Evolutionary conservation across 1,140 invertebrate species (phyloP).

Genomic region (Ridgeia piscesae): DNA sequence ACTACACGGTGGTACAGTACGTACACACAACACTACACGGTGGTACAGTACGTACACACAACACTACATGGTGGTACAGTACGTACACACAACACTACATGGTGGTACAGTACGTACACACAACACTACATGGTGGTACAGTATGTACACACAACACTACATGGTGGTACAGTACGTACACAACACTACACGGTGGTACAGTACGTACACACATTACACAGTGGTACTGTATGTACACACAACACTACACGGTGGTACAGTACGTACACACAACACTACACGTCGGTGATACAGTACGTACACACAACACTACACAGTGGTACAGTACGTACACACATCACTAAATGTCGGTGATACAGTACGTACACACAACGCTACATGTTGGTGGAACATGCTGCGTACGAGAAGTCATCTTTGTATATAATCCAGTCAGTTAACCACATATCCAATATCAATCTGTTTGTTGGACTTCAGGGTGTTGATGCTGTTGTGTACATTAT

Average conservation of each 20-base stretch:
- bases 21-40: constrained; percentile 52
- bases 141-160: constrained; percentile 52
- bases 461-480: constrained; percentile 11
- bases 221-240: constrained; percentile 49
- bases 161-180: constrained; percentile 38
- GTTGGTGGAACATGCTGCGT: too few species aligned
- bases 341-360: too few species aligned
- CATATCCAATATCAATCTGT: not conserved
- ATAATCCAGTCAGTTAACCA: not conserved
- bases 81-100: constrained; percentile 52
- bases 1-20: constrained; percentile 42
- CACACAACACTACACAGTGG: constrained; percentile 51
- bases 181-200: too few species aligned
- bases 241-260: constrained; percentile 46
- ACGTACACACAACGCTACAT: not conserved
- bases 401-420: not conserved
- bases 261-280: constrained; percentile 26
- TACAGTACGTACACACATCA: constrained; percentile 33
- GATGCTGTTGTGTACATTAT: constrained; percentile 23
- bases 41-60: constrained; percentile 33
- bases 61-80: constrained; percentile 40
- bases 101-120: constrained; percentile 36
- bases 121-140: constrained; percentile 39
- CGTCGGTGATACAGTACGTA: constrained; percentile 44
- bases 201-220: constrained; percentile 42